A percentile compares a stretch with the other conserved stretches of the same genome.
These are phyloP conservation scores for Leptoteleia sp. DNA, from an alignment of 1,140 invertebrate species.

Conservation along the genomic window DNA sequence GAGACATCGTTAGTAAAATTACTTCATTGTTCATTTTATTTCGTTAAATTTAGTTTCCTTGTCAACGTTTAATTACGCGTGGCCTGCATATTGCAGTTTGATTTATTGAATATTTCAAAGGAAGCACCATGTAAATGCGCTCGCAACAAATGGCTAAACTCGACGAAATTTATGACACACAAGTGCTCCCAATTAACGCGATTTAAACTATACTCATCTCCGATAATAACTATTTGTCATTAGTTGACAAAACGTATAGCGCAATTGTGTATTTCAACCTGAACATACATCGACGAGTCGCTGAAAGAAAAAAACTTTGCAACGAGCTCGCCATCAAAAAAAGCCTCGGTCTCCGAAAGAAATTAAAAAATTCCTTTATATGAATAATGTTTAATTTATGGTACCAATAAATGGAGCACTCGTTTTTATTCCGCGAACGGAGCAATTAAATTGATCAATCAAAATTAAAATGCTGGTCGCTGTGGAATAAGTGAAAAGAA, in stretches of 20 bases:
- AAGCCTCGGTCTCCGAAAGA: too few species aligned
- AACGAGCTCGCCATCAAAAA: too few species aligned
- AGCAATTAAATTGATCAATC: too few species aligned
- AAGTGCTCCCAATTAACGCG: constrained; percentile 35
- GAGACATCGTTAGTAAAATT: constrained; percentile 2
- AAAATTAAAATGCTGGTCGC: too few species aligned
- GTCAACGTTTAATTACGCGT: constrained; percentile 11
- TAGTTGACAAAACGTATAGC: constrained; percentile 18
- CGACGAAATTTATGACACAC: constrained; percentile 21
- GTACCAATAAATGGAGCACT: too few species aligned
- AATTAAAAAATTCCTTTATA: too few species aligned
- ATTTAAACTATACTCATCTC: constrained; percentile 29
- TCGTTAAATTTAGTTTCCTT: constrained; percentile 22
- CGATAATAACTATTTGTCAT: constrained; percentile 26
- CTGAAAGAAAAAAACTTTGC: too few species aligned
- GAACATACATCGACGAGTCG: too few species aligned
- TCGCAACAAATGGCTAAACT: constrained; percentile 9
- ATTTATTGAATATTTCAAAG: constrained; percentile 27
- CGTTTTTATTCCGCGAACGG: too few species aligned
- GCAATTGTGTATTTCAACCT: background rate
- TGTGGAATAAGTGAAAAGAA: too few species aligned
- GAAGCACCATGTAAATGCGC: constrained; percentile 1
- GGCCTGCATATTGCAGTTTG: constrained; percentile 4
- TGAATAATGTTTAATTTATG: too few species aligned
- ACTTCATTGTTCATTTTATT: constrained; percentile 3